phyloP scores from a whole-genome alignment of 2,797 vertebrate species.

The Dermochelys coriacea region DNA sequence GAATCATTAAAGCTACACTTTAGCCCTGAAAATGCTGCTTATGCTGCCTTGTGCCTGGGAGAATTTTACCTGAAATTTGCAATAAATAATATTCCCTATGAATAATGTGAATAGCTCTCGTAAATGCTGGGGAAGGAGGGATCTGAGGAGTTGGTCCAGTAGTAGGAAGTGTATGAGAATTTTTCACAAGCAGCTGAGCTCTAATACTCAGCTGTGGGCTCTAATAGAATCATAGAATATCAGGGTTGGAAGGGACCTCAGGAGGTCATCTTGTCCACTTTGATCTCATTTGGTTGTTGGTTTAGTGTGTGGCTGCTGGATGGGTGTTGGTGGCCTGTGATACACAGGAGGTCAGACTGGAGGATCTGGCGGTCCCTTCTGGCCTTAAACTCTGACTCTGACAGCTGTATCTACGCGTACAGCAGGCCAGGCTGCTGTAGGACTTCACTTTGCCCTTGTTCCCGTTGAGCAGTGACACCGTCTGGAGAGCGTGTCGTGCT shows the following conservation, averaged over 20 bases:
- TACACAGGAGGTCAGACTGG: background rate
- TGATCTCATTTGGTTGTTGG: background rate
- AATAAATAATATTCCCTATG: too few species aligned
- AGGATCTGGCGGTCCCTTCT: background rate
- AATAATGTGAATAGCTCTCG: background rate
- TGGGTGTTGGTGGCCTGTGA: background rate
- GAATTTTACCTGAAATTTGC: too few species aligned
- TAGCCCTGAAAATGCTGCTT: background rate
- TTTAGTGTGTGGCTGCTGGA: background rate
- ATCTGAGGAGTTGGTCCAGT: background rate
- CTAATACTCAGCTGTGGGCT: background rate
- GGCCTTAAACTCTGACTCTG: background rate
- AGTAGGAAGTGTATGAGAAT: background rate
- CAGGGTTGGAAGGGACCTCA: too few species aligned
- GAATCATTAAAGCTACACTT: background rate
- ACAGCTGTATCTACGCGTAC: background rate
- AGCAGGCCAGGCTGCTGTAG: background rate
- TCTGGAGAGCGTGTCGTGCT: fast-evolving
- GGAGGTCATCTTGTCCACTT: too few species aligned
- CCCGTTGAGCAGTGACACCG: background rate
- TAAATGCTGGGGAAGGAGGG: background rate
- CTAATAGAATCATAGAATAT: too few species aligned
- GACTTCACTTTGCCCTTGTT: background rate
- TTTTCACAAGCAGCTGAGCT: background rate
- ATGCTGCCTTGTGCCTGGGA: background rate